These are phyloP conservation scores for Ianthella basta DNA, from an alignment of 37 sponge, comb jelly and placozoan genomes.

Conservation along the genomic window DNA sequence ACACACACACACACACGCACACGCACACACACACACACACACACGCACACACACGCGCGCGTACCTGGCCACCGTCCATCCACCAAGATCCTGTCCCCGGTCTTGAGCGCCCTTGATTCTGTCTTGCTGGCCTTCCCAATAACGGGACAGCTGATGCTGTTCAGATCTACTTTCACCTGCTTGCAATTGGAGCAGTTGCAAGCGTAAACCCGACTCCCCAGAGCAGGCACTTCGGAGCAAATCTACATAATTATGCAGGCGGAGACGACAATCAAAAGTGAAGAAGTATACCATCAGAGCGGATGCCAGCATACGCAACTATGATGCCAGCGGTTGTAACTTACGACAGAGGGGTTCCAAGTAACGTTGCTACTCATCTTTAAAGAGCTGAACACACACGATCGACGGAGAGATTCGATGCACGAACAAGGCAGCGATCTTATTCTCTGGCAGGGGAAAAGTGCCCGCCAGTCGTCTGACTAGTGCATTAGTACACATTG, in stretches of 20 bases:
- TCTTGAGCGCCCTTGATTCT: constrained; percentile 8
- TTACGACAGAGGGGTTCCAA: background rate
- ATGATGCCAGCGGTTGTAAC: background rate
- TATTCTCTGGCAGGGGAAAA: too few species aligned
- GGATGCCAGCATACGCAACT: too few species aligned
- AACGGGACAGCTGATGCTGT: background rate
- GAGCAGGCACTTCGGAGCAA: constrained; percentile 33
- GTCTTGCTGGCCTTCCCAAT: background rate
- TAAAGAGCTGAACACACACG: too few species aligned
- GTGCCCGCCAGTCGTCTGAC: too few species aligned
- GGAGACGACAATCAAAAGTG: background rate
- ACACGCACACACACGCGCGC: background rate
- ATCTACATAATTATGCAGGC: background rate
- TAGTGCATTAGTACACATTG: too few species aligned
- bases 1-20: too few species aligned
- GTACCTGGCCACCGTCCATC: constrained; percentile 27
- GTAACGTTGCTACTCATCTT: too few species aligned
- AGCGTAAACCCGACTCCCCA: constrained; percentile 17
- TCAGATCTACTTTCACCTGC: constrained; percentile 20
- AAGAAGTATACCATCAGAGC: too few species aligned
- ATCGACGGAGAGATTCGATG: too few species aligned
- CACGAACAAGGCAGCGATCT: too few species aligned
- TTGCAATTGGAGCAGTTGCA: constrained; percentile 61
- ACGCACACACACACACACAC: background rate
- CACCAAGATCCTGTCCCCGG: constrained; percentile 79